Evolutionary conservation across 2,797 vertebrate genomes (phyloP).

Genomic region (Mormyrops boulengeri): DNA sequence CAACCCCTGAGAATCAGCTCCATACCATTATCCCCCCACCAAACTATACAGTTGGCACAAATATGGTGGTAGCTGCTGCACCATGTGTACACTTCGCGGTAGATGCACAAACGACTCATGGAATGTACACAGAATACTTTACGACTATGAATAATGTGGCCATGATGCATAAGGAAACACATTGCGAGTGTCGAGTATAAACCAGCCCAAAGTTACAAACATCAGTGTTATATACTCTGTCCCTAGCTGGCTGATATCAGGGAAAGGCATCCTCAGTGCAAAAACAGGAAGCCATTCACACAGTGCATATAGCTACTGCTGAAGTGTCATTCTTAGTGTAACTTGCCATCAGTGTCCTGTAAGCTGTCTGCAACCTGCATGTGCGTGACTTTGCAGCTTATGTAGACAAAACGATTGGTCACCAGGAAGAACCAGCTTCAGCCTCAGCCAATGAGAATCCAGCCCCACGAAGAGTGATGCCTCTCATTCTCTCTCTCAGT

Average conservation of each 20-base stretch:
- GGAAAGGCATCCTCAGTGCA: not conserved
- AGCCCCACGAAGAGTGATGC: too few relatives aligned
- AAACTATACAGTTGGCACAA: not conserved
- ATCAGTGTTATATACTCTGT: not conserved
- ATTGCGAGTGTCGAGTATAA: not conserved
- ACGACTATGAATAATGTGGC: not conserved
- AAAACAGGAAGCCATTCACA: not conserved
- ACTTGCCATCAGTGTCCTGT: not conserved
- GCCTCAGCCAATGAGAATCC: not conserved
- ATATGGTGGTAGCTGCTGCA: not conserved
- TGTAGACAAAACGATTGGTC: not conserved
- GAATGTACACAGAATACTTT: not conserved
- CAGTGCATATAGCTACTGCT: not conserved
- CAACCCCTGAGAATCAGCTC: not conserved
- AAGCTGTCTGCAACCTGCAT: not conserved
- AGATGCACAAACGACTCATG: not conserved
- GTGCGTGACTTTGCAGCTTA: not conserved
- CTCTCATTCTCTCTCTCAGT: not conserved
- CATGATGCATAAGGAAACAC: not conserved
- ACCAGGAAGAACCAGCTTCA: not conserved
- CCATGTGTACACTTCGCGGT: not conserved
- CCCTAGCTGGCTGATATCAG: not conserved
- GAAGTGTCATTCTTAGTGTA: not conserved
- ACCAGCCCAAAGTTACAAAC: not conserved
- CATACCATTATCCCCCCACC: not conserved